Evolutionary conservation across 2,113 vertebrate species (phyloP).

Genomic region (Myrmophylax atrothorax): DNA sequence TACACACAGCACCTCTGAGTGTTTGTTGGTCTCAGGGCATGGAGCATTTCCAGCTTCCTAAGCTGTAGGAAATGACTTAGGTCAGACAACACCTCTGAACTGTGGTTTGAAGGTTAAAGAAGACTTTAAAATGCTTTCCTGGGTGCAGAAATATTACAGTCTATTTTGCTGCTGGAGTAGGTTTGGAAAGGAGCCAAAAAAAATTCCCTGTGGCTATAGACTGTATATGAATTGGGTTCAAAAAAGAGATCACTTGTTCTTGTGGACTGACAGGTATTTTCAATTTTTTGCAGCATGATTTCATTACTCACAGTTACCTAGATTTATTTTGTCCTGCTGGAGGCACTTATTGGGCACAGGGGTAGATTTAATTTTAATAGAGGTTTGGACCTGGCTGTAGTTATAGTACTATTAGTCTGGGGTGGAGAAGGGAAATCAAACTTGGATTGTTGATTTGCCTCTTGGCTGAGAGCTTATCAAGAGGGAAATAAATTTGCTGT

Average conservation of each 20-base stretch:
- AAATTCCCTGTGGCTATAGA: neutral
- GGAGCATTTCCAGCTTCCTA: neutral
- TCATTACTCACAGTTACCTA: constrained; percentile 45
- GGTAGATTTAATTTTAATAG: constrained; percentile 58
- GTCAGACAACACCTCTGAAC: neutral
- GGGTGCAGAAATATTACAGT: neutral
- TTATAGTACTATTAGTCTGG: constrained; percentile 46
- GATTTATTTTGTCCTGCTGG: constrained; percentile 64
- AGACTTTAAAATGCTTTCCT: constrained; percentile 6
- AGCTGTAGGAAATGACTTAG: neutral
- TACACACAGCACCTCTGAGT: neutral
- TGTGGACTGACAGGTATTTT: constrained; percentile 56
- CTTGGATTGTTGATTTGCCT: constrained; percentile 46
- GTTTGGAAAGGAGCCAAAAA: constrained; percentile 49
- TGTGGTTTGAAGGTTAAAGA: constrained; percentile 48
- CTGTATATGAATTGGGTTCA: neutral
- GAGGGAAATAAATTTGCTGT: constrained; percentile 51
- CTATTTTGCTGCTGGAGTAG: neutral
- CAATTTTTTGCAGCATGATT: constrained; percentile 35
- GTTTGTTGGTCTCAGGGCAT: neutral
- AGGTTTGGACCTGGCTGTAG: constrained; percentile 47
- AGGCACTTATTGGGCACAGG: constrained; percentile 37
- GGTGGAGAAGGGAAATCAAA: constrained; percentile 49
- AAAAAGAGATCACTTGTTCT: constrained; percentile 49
- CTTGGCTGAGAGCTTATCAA: constrained; percentile 55